Evolutionary conservation across 2,888 invertebrate genomes (phyloP).

Genomic region (Tachystola acroxantha): DNA sequence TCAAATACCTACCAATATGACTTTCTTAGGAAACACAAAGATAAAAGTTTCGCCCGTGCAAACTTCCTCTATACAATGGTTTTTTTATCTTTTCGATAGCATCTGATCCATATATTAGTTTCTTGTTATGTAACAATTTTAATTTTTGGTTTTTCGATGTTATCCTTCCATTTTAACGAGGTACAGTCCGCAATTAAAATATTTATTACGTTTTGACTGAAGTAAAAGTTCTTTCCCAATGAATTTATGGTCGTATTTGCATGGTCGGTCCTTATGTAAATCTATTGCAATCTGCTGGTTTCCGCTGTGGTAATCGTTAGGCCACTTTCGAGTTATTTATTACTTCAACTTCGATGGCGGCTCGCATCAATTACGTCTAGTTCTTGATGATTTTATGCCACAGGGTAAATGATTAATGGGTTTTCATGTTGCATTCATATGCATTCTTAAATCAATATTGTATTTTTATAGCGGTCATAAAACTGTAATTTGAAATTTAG

Average conservation of each 20-base stretch:
- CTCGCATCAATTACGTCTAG: not conserved
- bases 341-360: not conserved
- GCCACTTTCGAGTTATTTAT: slow-evolving; percentile 2
- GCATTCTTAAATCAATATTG: not conserved
- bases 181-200: not conserved
- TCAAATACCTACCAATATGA: too few relatives aligned
- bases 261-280: not conserved
- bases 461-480: not conserved
- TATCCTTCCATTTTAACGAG: not conserved
- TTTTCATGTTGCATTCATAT: not conserved
- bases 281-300: slow-evolving; percentile 1
- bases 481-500: too few relatives aligned
- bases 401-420: not conserved
- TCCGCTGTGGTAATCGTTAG: slow-evolving; percentile 3
- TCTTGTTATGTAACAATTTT: not conserved
- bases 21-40: too few relatives aligned
- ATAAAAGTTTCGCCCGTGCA: too few relatives aligned
- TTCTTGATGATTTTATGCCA: not conserved
- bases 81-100: too few relatives aligned
- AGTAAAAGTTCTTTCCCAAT: too few relatives aligned
- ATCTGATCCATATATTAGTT: not conserved
- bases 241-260: too few relatives aligned
- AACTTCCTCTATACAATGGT: too few relatives aligned
- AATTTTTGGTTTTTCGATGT: not conserved
- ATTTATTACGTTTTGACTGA: too few relatives aligned